These are phyloP conservation scores for Ceraclea dissimilis DNA, from an alignment of 2,888 invertebrate species.

Conservation along the genomic window DNA sequence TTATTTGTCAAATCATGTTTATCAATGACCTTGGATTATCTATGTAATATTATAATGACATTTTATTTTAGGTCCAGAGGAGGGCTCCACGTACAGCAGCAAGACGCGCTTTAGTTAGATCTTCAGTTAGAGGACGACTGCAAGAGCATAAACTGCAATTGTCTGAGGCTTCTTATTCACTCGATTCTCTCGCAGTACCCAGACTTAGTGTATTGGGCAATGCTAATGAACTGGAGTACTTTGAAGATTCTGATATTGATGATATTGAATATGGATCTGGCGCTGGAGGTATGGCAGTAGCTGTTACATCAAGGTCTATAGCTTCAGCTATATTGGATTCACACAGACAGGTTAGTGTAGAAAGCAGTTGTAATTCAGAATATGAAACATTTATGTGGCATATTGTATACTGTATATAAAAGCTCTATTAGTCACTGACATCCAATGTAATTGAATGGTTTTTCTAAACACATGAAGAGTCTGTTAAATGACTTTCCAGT, in stretches of 20 bases:
- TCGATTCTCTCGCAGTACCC: slow-evolving; percentile 15
- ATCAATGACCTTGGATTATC: not conserved
- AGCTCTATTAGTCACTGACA: no score
- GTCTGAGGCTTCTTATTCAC: not conserved
- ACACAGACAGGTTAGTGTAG: slow-evolving; percentile 35
- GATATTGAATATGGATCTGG: slow-evolving; percentile 27
- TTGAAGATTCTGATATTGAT: slow-evolving; percentile 49
- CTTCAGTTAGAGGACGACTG: slow-evolving; percentile 38
- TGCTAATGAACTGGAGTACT: slow-evolving; percentile 62
- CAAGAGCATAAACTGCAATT: slow-evolving; percentile 26
- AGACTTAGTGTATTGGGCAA: slow-evolving; percentile 30
- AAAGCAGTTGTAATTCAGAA: no score
- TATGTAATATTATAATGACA: not conserved
- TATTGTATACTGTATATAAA: no score
- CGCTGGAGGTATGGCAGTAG: slow-evolving; percentile 30
- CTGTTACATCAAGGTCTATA: slow-evolving; percentile 41
- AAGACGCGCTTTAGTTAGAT: slow-evolving; percentile 37
- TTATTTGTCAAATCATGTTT: not conserved
- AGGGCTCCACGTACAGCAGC: slow-evolving; percentile 41
- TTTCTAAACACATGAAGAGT: no score
- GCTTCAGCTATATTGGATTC: slow-evolving; percentile 41
- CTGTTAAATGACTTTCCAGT: no score
- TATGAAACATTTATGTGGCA: not conserved
- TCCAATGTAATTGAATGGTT: no score
- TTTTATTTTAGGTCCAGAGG: slow-evolving; percentile 6